Evolutionary conservation across 2,113 vertebrate species (phyloP).

Genomic region (Serinus canaria): DNA sequence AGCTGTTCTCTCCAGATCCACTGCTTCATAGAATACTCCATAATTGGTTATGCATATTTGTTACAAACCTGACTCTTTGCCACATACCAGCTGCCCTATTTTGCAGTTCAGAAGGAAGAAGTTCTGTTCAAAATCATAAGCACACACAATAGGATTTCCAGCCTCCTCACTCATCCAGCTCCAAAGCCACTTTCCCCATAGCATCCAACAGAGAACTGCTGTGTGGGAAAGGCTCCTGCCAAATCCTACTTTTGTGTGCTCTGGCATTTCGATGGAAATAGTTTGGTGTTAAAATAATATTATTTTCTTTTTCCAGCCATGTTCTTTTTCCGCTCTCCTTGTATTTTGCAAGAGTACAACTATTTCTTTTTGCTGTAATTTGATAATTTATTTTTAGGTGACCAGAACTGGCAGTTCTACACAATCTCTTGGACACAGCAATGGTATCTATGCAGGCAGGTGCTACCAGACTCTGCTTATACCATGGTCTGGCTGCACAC

Average conservation of each 20-base stretch:
- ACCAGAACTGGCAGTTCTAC: constrained; percentile 50
- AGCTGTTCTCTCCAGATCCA: not conserved
- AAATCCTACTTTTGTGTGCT: not conserved
- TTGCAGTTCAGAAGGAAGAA: not conserved
- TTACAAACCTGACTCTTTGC: not conserved
- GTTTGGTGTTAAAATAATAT: not conserved
- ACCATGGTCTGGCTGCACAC: not conserved
- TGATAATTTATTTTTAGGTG: constrained; percentile 27
- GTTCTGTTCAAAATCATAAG: not conserved
- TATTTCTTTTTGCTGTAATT: not conserved
- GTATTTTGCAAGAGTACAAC: not conserved
- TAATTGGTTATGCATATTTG: not conserved
- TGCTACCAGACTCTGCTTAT: not conserved
- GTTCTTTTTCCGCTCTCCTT: constrained; percentile 8
- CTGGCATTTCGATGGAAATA: constrained; percentile 34
- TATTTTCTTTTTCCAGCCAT: not conserved
- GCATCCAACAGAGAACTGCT: not conserved
- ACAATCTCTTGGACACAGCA: not conserved
- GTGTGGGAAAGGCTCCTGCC: not conserved
- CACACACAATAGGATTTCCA: constrained; percentile 26
- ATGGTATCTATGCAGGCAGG: not conserved
- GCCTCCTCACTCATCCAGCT: not conserved
- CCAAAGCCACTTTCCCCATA: not conserved
- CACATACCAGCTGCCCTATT: not conserved
- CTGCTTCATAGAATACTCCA: not conserved